Evolutionary conservation across 2,888 invertebrate species (phyloP).

Genomic region (Cantharis lateralis): DNA sequence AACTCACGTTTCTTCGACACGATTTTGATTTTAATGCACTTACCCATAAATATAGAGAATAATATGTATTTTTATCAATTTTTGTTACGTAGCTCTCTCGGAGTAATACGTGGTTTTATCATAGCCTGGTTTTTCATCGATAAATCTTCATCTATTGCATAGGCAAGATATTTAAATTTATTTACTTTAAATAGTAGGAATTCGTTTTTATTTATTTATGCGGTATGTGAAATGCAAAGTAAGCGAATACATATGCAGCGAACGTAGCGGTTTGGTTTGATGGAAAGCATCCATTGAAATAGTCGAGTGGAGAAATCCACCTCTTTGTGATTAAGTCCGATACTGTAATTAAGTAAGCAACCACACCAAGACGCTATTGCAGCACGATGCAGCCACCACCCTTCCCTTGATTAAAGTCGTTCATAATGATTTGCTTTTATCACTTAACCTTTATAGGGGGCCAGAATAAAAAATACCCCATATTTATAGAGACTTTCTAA

Average conservation of each 20-base stretch:
- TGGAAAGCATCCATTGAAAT: constrained; percentile 14
- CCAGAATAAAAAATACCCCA: neutral
- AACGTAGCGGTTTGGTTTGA: constrained; percentile 23
- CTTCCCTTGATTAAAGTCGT: constrained; percentile 18
- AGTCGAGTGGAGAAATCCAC: constrained; percentile 6
- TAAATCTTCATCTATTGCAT: neutral
- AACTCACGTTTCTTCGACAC: neutral
- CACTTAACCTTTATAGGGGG: neutral
- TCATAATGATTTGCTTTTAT: neutral
- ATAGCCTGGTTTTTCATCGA: neutral
- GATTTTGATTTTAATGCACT: neutral
- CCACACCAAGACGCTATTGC: constrained; percentile 23
- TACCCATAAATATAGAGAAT: neutral
- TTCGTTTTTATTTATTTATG: constrained; percentile 21
- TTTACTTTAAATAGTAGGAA: constrained; percentile 19
- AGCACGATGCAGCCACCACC: constrained; percentile 5
- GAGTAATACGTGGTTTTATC: neutral
- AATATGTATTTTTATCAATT: neutral
- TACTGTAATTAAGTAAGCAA: constrained; percentile 28
- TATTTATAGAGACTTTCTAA: neutral
- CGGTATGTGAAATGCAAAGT: constrained; percentile 20
- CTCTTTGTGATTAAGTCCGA: constrained; percentile 28
- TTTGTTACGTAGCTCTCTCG: neutral
- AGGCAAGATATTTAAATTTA: neutral
- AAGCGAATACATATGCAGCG: constrained; percentile 28